Conservation (phyloP, 35 echinoderm and acorn worm genomes). For the Apostichopus californicus region DNA sequence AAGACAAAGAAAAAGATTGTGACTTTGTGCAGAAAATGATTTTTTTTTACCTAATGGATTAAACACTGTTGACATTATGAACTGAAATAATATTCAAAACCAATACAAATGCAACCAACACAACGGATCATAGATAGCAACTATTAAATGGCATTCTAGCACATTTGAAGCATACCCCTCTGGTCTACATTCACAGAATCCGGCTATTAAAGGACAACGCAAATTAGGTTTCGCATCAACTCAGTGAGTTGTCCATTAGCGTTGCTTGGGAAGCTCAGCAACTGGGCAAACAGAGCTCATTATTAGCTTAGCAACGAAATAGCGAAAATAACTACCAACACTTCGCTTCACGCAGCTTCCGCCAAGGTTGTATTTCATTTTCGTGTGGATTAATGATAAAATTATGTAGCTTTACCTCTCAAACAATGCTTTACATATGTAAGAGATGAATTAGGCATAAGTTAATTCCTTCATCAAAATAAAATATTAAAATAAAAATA, state of each 20-base stretch:
- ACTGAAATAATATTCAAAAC: too few species aligned
- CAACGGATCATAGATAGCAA: not conserved
- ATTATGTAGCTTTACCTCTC: too few species aligned
- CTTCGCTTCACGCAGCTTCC: not conserved
- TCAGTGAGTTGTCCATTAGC: not conserved
- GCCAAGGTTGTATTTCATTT: not conserved
- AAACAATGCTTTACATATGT: too few species aligned
- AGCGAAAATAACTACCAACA: not conserved
- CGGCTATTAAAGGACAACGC: not conserved
- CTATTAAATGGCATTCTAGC: not conserved
- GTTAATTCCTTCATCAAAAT: too few species aligned
- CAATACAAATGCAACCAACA: too few species aligned
- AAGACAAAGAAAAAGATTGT: too few species aligned
- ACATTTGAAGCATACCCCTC: not conserved
- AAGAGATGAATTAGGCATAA: too few species aligned
- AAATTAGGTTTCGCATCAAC: not conserved
- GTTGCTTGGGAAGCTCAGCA: not conserved
- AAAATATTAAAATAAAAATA: too few species aligned
- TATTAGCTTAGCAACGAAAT: not conserved
- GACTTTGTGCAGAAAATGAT: too few species aligned
- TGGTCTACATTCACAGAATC: not conserved
- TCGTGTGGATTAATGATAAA: too few species aligned
- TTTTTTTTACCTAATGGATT: too few species aligned
- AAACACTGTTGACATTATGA: too few species aligned
- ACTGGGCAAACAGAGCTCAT: not conserved